phyloP scores from a whole-genome alignment of 92 coral and sea anemone species.

The Zoanthus gigantus region DNA sequence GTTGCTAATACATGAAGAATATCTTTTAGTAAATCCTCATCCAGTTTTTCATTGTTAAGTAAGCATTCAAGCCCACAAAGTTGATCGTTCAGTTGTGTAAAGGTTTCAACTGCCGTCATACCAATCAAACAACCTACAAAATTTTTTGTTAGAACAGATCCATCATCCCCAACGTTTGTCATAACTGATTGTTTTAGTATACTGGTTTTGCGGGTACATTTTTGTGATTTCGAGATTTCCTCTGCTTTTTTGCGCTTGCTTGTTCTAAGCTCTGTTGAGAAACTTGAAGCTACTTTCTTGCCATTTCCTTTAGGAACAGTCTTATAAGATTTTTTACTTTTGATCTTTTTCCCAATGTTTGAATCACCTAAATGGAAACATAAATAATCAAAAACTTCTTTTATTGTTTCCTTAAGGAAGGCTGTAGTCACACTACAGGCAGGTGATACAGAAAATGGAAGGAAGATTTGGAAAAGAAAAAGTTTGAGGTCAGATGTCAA shows the following conservation, averaged over 20 bases:
- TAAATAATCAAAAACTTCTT: background rate
- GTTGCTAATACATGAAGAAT: conserved; percentile 5
- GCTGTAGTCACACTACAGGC: background rate
- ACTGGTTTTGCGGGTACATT: background rate
- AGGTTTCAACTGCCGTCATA: background rate
- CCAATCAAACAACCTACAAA: background rate
- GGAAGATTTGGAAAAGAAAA: too few species aligned
- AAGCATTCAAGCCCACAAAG: background rate
- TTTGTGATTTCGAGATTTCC: background rate
- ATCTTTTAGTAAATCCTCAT: background rate
- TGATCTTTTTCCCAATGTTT: background rate
- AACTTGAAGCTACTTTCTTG: background rate
- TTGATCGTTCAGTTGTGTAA: background rate
- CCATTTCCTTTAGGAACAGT: background rate
- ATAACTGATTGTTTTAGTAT: background rate
- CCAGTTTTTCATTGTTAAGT: background rate
- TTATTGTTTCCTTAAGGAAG: background rate
- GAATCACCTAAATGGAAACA: background rate
- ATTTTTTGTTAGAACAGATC: background rate
- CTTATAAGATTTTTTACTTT: background rate
- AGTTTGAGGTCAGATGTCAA: too few species aligned
- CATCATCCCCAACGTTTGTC: background rate
- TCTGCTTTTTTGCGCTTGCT: background rate
- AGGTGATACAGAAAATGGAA: too few species aligned
- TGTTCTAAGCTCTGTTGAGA: background rate